Conservation (phyloP, 2,888 invertebrate species). For the Netelia melanura region DNA sequence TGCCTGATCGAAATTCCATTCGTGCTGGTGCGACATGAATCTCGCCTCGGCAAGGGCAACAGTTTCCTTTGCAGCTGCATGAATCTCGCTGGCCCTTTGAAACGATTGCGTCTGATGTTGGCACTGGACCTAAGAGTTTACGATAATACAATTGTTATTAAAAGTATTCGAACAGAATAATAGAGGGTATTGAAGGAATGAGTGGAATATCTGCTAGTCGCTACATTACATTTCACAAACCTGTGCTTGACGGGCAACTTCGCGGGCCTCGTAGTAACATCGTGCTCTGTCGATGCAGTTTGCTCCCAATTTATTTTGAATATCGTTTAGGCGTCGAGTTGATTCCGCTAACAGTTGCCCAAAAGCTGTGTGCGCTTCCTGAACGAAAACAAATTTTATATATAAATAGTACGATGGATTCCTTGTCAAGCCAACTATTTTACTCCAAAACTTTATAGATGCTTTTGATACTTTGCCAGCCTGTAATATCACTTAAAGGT, state of each 20-base stretch:
- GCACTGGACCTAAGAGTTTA: slow-evolving; percentile 88
- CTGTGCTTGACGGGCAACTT: slow-evolving; percentile 91
- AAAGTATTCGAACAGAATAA: too few relatives aligned
- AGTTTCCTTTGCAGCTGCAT: slow-evolving; percentile 97
- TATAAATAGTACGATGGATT: too few relatives aligned
- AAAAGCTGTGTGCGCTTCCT: slow-evolving; percentile 98
- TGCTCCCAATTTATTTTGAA: slow-evolving; percentile 92
- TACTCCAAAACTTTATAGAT: not conserved
- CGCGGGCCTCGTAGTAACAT: slow-evolving; percentile 95
- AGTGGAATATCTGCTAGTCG: not conserved
- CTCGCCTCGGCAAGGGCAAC: slow-evolving; percentile 95
- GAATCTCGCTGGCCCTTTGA: slow-evolving; percentile 95
- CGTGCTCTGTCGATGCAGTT: slow-evolving; percentile 95
- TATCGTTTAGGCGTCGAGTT: slow-evolving; percentile 91
- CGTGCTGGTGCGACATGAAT: slow-evolving; percentile 90
- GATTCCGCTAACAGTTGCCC: slow-evolving; percentile 94
- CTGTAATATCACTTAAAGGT: too few relatives aligned
- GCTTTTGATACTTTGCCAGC: slow-evolving; percentile 3
- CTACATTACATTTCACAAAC: slow-evolving; percentile 77
- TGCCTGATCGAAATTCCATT: slow-evolving; percentile 96
- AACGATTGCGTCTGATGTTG: slow-evolving; percentile 96
- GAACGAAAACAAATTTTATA: not conserved
- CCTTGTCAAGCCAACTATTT: too few relatives aligned
- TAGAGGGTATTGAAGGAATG: too few relatives aligned
- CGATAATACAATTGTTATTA: not conserved